Conservation (phyloP, 2,113 vertebrate species). For the Chauna torquata region DNA sequence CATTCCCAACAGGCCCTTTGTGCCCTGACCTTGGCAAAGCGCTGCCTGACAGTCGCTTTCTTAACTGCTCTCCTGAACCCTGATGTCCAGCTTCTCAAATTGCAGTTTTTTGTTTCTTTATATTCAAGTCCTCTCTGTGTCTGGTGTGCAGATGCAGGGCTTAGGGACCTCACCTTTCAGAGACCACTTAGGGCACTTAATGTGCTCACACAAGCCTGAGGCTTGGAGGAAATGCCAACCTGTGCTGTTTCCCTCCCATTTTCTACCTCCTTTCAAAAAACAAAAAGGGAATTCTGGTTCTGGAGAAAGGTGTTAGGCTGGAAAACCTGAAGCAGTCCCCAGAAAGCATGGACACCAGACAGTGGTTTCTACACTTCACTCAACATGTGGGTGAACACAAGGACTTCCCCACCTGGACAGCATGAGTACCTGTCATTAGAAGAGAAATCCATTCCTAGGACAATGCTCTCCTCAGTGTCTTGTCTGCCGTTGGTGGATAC, state of each 20-base stretch:
- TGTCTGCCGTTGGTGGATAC: conserved; percentile 95
- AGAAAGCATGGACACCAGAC: not conserved
- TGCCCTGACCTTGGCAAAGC: not conserved
- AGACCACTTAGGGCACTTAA: not conserved
- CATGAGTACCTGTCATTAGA: conserved; percentile 87
- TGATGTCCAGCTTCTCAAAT: not conserved
- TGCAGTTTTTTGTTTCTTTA: not conserved
- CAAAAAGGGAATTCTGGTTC: not conserved
- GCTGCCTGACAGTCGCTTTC: not conserved
- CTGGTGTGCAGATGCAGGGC: not conserved
- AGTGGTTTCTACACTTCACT: not conserved
- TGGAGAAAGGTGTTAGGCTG: not conserved
- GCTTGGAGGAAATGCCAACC: not conserved
- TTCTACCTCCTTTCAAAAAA: not conserved
- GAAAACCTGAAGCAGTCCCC: not conserved
- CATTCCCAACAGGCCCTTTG: not conserved
- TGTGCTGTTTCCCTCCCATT: not conserved
- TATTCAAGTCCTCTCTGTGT: not conserved
- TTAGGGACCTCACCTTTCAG: not conserved
- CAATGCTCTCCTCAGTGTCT: conserved; percentile 96
- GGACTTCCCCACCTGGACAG: not conserved
- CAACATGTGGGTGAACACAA: not conserved
- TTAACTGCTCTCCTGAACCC: not conserved
- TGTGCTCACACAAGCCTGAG: not conserved
- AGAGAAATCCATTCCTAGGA: conserved; percentile 95